Evolutionary conservation across 2,888 invertebrate genomes (phyloP).

Genomic region (Tetragonisca angustula): DNA sequence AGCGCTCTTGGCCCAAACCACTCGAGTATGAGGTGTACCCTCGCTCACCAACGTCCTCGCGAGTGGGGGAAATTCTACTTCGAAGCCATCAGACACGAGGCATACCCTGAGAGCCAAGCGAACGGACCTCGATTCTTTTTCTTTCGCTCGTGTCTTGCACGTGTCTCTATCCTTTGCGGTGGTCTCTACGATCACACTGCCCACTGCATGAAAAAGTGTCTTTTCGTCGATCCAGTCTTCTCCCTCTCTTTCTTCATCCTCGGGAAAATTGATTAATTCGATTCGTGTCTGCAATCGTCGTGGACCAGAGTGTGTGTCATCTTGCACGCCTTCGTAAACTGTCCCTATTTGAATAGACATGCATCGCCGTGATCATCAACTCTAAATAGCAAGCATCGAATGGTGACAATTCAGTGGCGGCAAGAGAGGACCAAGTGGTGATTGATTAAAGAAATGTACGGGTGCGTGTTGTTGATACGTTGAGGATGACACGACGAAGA

Average conservation of each 20-base stretch:
- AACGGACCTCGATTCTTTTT: constrained; percentile 69
- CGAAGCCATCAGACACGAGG: constrained; percentile 62
- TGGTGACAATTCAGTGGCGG: not conserved
- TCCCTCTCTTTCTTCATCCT: not conserved
- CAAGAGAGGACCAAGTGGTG: not conserved
- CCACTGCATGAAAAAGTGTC: not conserved
- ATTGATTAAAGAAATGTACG: constrained; percentile 51
- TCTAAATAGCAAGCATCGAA: constrained; percentile 6
- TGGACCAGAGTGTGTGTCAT: not conserved
- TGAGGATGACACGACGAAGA: constrained; percentile 66
- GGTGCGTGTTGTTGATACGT: constrained; percentile 29
- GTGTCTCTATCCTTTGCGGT: constrained; percentile 50
- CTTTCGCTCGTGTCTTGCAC: constrained; percentile 55
- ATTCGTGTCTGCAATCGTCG: not conserved
- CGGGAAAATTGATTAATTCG: not conserved
- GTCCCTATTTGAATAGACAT: not conserved
- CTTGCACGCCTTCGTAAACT: not conserved
- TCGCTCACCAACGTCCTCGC: constrained; percentile 25
- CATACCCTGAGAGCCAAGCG: constrained; percentile 59
- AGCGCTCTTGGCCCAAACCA: constrained; percentile 56
- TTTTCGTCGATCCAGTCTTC: not conserved
- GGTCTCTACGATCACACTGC: not conserved
- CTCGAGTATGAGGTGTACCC: constrained; percentile 27
- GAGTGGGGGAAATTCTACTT: constrained; percentile 35
- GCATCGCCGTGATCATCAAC: constrained; percentile 6